phyloP scores from a whole-genome alignment of 2,113 vertebrate genomes.

The Bungarus multicinctus region DNA sequence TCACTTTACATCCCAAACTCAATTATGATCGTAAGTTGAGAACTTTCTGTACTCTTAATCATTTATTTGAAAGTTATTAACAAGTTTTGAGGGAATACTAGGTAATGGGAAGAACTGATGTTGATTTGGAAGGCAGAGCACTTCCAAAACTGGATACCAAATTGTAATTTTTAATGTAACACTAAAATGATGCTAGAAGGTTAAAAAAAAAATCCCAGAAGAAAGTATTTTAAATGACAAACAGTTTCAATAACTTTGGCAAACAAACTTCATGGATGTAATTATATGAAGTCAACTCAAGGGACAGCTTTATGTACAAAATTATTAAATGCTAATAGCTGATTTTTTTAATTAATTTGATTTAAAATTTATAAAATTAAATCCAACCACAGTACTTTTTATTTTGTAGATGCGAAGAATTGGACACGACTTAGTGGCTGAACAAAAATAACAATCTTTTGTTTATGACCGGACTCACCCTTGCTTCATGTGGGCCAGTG shows the following conservation, averaged over 20 bases:
- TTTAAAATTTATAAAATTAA: neutral
- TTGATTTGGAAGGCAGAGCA: conserved; percentile 37
- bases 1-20: neutral
- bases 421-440: neutral
- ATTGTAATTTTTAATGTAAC: neutral
- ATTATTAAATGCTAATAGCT: neutral
- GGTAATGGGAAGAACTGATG: conserved; percentile 30
- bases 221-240: neutral
- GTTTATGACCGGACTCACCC: neutral
- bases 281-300: neutral
- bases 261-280: neutral
- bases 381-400: neutral
- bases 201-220: neutral
- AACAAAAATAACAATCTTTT: neutral
- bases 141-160: neutral
- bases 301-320: neutral
- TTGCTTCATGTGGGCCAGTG: neutral
- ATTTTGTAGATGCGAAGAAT: neutral
- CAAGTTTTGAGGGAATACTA: conserved; percentile 31
- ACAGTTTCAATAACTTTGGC: neutral
- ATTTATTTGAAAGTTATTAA: conserved; percentile 51
- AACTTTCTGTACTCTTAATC: conserved; percentile 34
- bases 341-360: neutral
- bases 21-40: neutral
- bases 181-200: neutral